phyloP scores from a whole-genome alignment of 2,888 invertebrate species.

The Ceramica pisi region DNA sequence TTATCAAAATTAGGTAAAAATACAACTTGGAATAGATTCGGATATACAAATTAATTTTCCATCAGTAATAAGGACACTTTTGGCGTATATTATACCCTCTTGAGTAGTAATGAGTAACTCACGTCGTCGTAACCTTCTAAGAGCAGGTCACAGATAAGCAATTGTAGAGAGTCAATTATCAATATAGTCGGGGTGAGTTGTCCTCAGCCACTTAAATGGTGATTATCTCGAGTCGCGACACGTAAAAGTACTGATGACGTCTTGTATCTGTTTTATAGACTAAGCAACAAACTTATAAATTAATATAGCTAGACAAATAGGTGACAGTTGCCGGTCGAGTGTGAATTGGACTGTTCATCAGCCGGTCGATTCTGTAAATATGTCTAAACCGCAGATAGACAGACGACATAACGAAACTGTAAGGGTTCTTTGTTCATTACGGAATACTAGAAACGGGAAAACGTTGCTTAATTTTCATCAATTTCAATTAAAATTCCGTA shows the following conservation, averaged over 20 bases:
- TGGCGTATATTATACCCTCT: conserved; percentile 22
- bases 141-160: conserved; percentile 39
- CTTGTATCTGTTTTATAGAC: neutral
- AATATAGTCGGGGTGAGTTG: conserved; percentile 22
- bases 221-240: conserved; percentile 28
- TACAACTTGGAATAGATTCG: neutral
- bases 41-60: neutral
- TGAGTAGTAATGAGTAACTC: conserved; percentile 23
- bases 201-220: conserved; percentile 5
- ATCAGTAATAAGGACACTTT: conserved; percentile 4
- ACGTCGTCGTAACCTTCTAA: conserved; percentile 16
- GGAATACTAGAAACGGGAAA: too few species aligned
- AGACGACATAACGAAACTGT: too few species aligned
- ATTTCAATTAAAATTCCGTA: too few species aligned
- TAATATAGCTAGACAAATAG: neutral
- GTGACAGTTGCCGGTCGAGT: neutral
- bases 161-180: conserved; percentile 33
- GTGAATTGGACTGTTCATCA: too few species aligned
- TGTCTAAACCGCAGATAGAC: too few species aligned
- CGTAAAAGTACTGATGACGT: conserved; percentile 16
- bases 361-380: too few species aligned
- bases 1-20: neutral
- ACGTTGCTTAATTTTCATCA: too few species aligned
- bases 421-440: too few species aligned
- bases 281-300: conserved; percentile 9